Conservation (phyloP, 2,888 invertebrate genomes). For the Boloria selene region DNA sequence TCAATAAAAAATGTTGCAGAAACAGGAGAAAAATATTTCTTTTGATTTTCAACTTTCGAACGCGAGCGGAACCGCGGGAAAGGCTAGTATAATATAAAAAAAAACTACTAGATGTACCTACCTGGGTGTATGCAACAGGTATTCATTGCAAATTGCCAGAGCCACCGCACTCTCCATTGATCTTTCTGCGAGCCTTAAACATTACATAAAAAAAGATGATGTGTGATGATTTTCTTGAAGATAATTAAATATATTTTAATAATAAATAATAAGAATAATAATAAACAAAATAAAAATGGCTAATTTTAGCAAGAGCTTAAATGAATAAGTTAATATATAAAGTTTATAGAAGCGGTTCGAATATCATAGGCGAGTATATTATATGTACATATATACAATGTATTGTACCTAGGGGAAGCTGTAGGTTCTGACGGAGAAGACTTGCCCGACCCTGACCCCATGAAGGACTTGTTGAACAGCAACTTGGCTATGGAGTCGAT, state of each 20-base stretch:
- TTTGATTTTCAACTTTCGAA: too few species aligned
- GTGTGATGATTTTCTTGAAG: not conserved
- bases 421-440: slow-evolving; percentile 71
- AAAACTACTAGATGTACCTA: too few species aligned
- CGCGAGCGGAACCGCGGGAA: too few species aligned
- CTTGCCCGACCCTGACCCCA: slow-evolving; percentile 71
- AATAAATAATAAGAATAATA: too few species aligned
- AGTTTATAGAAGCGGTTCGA: too few species aligned
- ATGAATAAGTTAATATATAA: too few species aligned
- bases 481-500: slow-evolving; percentile 89
- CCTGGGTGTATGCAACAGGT: slow-evolving; percentile 70
- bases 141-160: slow-evolving; percentile 72
- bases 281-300: too few species aligned
- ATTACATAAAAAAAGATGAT: not conserved
- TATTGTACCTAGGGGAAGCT: slow-evolving; percentile 65
- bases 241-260: too few species aligned
- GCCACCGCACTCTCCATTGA: slow-evolving; percentile 76
- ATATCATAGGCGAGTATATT: not conserved
- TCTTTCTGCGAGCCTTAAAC: slow-evolving; percentile 48
- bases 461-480: slow-evolving; percentile 85
- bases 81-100: too few species aligned
- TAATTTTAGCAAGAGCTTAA: too few species aligned
- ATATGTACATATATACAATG: not conserved
- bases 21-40: too few species aligned
- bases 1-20: too few species aligned